A percentile compares a stretch with the other conserved stretches of the same genome.
These are phyloP conservation scores for Poecile montanus DNA, from an alignment of 2,797 vertebrate genomes.

Conservation along the genomic window DNA sequence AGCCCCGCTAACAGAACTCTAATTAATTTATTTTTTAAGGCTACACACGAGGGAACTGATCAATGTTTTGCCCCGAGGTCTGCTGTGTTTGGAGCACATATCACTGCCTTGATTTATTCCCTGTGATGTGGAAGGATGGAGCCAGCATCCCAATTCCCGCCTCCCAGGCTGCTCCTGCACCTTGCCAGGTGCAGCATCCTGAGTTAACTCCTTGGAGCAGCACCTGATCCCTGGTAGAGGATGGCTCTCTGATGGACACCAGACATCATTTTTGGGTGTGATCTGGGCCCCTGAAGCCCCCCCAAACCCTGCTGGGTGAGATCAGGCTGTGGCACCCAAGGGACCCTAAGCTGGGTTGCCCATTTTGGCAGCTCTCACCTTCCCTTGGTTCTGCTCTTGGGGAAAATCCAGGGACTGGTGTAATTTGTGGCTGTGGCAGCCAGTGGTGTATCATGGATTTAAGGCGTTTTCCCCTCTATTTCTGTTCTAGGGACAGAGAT, in stretches of 20 bases:
- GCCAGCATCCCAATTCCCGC: not conserved
- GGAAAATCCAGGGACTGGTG: not conserved
- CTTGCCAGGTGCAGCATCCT: not conserved
- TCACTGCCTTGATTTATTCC: not conserved
- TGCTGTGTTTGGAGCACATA: not conserved
- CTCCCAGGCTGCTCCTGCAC: not conserved
- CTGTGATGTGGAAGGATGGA: not conserved
- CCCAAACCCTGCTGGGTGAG: not conserved
- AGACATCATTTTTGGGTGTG: accelerated
- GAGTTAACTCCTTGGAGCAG: not conserved
- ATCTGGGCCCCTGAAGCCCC: not conserved
- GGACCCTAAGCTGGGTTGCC: not conserved
- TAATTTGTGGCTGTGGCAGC: not conserved
- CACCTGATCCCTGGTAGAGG: not conserved
- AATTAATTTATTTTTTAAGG: slow-evolving; percentile 14
- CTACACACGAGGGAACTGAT: not conserved
- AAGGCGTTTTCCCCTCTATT: accelerated
- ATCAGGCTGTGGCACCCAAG: accelerated
- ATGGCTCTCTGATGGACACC: not conserved
- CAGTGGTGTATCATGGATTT: not conserved
- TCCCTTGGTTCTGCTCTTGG: accelerated
- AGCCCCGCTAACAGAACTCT: not conserved
- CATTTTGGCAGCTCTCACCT: not conserved
- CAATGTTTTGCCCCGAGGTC: not conserved
- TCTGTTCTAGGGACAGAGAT: not conserved